Evolutionary conservation across 2,888 invertebrate genomes (phyloP), one percentile per base, ranked within the genome.

Genomic region (Hirtodrosophila histrioides): DNA sequence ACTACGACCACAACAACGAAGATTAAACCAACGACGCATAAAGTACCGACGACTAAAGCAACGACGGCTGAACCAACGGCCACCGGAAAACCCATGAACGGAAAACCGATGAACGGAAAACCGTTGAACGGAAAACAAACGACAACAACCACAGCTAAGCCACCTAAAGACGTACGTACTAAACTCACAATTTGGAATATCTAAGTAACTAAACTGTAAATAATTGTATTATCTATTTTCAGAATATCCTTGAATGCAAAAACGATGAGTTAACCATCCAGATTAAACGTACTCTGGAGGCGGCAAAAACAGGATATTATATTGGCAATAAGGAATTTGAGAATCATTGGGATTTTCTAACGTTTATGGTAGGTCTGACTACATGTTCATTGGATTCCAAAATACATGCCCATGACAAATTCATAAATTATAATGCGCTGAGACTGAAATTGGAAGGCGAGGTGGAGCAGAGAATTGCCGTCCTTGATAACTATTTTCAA

Each of bases 251-350:
- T 12, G n/a, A 33, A 4, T 17, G 2, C 7, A 11, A 49, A 35
- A 36, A 50, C n/a, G 41, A 39, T 1, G 17, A 35, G 4, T 27
- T 71, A 10, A 49, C 49, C 55, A 3, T 33, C 0, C 6, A 41
- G 11, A 66, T 72, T 7, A 3, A 27, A 1, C 39, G 45, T 12
- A 23, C 44, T 10, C 31, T 70, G 3, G 31, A 23, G 1, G 11
- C 29, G 1, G 45, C 66, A 0, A 46, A 36, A n/a, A 46, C 35
- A 0, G 70, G 70, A 0, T 0, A 72, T 7, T 49, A 37, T 23
- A 6, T 44, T 8, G 70, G 72, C 17, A 71, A 70, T 17, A 4
- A 0, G n/a, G 70, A 70, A 12, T 70, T 46, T 49, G 50, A 71
- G 1, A 11, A 29, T 5, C 24, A 48, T 3, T 17, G 36, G 9